Evolutionary conservation across 2,888 invertebrate genomes (phyloP), one percentile per base, ranked within the genome.

Genomic region (Odontocerum albicorne): DNA sequence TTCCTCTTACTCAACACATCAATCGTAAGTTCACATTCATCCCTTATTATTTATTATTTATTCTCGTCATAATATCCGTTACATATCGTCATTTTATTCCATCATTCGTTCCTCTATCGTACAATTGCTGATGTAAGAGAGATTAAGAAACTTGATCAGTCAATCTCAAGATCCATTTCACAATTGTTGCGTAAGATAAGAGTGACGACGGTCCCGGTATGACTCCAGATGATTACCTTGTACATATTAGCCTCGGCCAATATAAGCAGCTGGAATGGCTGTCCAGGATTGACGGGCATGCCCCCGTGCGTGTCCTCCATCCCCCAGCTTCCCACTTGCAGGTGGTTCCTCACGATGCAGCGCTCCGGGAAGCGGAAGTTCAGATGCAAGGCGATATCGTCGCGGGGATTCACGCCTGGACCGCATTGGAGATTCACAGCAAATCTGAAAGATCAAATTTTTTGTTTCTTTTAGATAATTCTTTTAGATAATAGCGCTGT

Each of bases 361-460:
- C 71, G 71, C 67, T 80, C 78, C 2, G 72, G 66, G 65, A 79
- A 77, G 0, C 79, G 71, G 63, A 79, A 73, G 69, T 78, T 79
- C 0, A 92, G 64, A 65, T 91, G 91, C 1, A 92, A 71, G 0
- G 87, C 88, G 42, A 90, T 85, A 66, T 91, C 89, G 66, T 88
- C 89, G 3, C 86, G 75, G 0, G 89, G 88, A 65, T 83, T 83
- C 0, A 83, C 76, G 65, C 80, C 83, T 0, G 88, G 85, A 0
- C 90, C 90, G 62, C 86, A 81, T 65, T 89, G 89, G 19, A 90
- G 78, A 70, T 91, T 90, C 3, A 92, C 79, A 0, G 87, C 85
- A 68, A 91, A 88, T 61, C 88, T 87, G 66, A 31, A 44, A 16
- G 8, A 21, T 42, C 12, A n/a, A 19, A 17, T 3, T 8, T 3